phyloP scores from a whole-genome alignment of 2,113 vertebrate genomes.

The Takifugu bimaculatus region DNA sequence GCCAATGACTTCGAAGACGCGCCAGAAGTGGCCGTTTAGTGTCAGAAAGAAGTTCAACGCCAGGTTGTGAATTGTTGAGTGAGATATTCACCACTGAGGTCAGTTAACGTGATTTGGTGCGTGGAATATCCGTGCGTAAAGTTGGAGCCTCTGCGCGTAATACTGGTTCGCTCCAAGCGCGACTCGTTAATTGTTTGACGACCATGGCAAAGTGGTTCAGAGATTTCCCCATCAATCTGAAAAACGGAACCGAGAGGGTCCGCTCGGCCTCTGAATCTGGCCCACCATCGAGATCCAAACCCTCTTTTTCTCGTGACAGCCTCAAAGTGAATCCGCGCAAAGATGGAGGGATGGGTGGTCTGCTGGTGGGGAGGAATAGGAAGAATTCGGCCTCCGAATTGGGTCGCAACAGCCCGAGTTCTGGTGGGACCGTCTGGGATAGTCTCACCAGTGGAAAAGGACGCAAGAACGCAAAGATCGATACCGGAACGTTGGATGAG shows the following conservation, averaged over 20 bases:
- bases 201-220: slow-evolving; percentile 94
- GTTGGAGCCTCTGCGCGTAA: slow-evolving; percentile 26
- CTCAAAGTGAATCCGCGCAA: slow-evolving; percentile 76
- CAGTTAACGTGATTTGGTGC: slow-evolving; percentile 11
- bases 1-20: slow-evolving; percentile 38
- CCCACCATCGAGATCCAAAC: slow-evolving; percentile 72
- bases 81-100: not conserved
- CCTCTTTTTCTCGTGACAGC: slow-evolving; percentile 67
- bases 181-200: slow-evolving; percentile 1
- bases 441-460: slow-evolving; percentile 83
- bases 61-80: not conserved
- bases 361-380: slow-evolving; percentile 78
- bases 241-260: slow-evolving; percentile 82
- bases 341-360: slow-evolving; percentile 64
- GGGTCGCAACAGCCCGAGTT: slow-evolving; percentile 68
- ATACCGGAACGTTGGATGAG: slow-evolving; percentile 72
- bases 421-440: slow-evolving; percentile 75
- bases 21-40: slow-evolving; percentile 18
- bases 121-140: slow-evolving; percentile 54
- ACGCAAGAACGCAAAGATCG: slow-evolving; percentile 81
- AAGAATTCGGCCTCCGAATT: slow-evolving; percentile 85
- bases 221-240: slow-evolving; percentile 89
- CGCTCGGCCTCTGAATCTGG: slow-evolving; percentile 79
- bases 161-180: not conserved
- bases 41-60: slow-evolving; percentile 9